Conservation (phyloP, 2,797 vertebrate genomes). For the Pantherophis vulpinus region DNA sequence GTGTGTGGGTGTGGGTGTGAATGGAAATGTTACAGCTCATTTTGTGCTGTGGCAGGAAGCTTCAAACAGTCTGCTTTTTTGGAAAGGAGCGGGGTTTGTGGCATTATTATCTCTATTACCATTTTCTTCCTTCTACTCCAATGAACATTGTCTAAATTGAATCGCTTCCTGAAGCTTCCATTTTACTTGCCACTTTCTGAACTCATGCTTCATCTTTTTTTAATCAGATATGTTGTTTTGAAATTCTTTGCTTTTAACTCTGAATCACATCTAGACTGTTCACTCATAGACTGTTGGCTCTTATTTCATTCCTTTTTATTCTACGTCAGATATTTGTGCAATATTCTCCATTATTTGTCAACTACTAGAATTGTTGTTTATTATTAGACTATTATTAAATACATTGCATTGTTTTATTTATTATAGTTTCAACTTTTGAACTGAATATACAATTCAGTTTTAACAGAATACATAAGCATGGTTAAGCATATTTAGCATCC, state of each 20-base stretch:
- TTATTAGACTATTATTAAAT: neutral
- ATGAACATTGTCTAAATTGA: neutral
- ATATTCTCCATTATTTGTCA: neutral
- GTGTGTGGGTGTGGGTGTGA: neutral
- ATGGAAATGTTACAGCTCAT: neutral
- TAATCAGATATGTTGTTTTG: neutral
- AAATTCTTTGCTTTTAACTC: neutral
- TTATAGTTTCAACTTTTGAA: neutral
- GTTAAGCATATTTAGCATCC: neutral
- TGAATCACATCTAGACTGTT: neutral
- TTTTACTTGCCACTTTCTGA: neutral
- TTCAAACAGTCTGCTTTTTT: neutral
- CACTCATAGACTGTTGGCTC: neutral
- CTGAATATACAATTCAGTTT: neutral
- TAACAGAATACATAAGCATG: neutral
- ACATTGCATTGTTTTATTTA: neutral
- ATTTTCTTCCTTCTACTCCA: neutral
- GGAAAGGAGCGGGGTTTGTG: neutral
- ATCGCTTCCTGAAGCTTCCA: neutral
- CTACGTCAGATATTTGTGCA: neutral
- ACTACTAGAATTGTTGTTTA: neutral
- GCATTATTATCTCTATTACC: neutral
- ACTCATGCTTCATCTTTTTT: neutral
- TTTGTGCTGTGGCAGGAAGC: neutral
- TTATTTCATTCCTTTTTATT: neutral